Evolutionary conservation across 2,888 invertebrate species (phyloP), one percentile per base, ranked within the genome.

Genomic region (Chromoteleia sp.): DNA sequence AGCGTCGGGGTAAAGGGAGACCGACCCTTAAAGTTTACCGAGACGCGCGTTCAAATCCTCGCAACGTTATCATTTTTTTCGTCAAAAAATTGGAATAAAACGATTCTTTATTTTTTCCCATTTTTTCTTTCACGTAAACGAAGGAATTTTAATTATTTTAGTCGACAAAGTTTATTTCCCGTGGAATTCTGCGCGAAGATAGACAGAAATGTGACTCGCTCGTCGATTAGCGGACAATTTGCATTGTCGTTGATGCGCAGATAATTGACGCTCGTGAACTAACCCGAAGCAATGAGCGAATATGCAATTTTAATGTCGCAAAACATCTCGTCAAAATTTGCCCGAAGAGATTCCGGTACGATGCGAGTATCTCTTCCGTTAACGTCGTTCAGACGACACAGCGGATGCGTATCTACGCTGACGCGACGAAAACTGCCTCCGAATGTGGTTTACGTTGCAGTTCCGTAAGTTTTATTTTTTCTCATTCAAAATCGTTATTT

Each of bases 341-440:
- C 89, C 12, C 85, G 89, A 41, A 85, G 90, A 80, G 89, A 90
- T 79, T 90, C 90, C 7, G 90, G 90, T 7, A 89, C 89, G 54
- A 90, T 90, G 90, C 87, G 86, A 59, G 88, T 90, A 50, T 83
- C 89, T 10, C 83, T 90, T 71, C 90, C 90, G 59, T 39, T 89
- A 77, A 87, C 88, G 45, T 89, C 90, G 29, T 86, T 90, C 68
- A 85, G 90, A 61, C 87, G 90, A 39, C 90, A 90, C 85, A 90
- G 90, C 58, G 89, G 90, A 14, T 90, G 90, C 84, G 90, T 90
- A n/a, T 90, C 90, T 19, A 89, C 87, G 19, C 83, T 90, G 7
- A 84, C 89, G 12, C 84, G 87, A 14, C 80, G 84, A 14, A 89
- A 88, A 74, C 87, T 88, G 52, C 89, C 90, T 67, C 87, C 89